A percentile compares a stretch with the other conserved stretches of the same genome.
These are phyloP conservation scores for Rapana venosa DNA, from an alignment of 2,888 invertebrate genomes.

Conservation along the genomic window DNA sequence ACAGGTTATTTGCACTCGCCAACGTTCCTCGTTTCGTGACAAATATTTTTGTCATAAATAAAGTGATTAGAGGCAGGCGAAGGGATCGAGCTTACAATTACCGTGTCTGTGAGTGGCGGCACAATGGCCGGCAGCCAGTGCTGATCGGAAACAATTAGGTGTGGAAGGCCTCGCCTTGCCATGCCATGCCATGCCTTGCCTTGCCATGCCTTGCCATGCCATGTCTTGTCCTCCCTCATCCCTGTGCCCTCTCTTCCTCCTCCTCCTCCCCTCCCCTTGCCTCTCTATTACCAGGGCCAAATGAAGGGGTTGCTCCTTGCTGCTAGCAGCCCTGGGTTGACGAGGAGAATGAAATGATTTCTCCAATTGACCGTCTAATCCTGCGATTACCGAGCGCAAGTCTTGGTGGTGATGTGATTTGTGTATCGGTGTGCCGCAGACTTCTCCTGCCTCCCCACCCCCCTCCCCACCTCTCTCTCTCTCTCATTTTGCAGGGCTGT, in stretches of 20 bases:
- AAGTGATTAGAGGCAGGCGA: constrained; percentile 50
- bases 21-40: constrained; percentile 47
- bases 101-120: constrained; percentile 27
- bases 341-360: constrained; percentile 49
- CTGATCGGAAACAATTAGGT: constrained; percentile 50
- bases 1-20: constrained; percentile 46
- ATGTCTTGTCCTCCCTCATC: constrained; percentile 13
- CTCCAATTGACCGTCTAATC: constrained; percentile 50
- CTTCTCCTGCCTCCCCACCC: neutral
- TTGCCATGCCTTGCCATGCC: no score
- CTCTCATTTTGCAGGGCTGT: constrained; percentile 31
- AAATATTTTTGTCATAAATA: constrained; percentile 59
- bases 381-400: constrained; percentile 39
- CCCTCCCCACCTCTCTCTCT: neutral
- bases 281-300: constrained; percentile 41
- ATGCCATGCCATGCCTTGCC: no score
- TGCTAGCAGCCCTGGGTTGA: constrained; percentile 36
- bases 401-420: constrained; percentile 49
- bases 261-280: constrained; percentile 19
- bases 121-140: constrained; percentile 30
- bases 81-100: constrained; percentile 47
- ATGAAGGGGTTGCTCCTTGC: constrained; percentile 34
- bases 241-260: constrained; percentile 7
- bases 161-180: constrained; percentile 25
- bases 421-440: constrained; percentile 32